These are phyloP conservation scores for Himalopsyche tibetana DNA, from an alignment of 2,888 invertebrate genomes.

Conservation along the genomic window DNA sequence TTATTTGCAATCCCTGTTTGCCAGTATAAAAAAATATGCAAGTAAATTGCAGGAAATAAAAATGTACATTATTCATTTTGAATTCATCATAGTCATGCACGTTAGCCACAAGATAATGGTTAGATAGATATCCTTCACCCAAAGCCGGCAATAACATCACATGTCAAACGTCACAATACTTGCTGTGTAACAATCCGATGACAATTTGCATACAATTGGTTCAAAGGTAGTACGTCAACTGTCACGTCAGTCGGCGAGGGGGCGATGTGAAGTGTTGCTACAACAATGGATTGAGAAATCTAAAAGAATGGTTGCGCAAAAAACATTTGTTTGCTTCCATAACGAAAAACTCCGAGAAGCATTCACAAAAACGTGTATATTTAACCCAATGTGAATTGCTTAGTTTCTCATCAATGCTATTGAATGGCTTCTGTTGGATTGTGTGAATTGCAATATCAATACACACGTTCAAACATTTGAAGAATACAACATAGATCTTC, in stretches of 20 bases:
- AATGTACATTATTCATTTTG: no score
- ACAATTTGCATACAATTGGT: conserved; percentile 29
- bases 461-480: no score
- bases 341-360: no score
- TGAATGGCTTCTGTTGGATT: neutral
- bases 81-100: no score
- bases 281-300: conserved; percentile 9
- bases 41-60: no score
- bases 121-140: neutral
- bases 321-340: neutral
- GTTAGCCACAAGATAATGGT: no score
- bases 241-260: neutral
- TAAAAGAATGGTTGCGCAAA: neutral
- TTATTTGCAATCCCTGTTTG: no score
- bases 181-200: neutral
- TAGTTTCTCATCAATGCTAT: neutral
- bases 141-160: neutral
- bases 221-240: neutral
- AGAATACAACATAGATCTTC: no score
- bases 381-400: neutral
- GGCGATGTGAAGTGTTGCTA: neutral
- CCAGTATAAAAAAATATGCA: no score
- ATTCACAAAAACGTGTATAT: no score
- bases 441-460: neutral
- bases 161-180: conserved; percentile 14